Evolutionary conservation across 2,888 invertebrate genomes (phyloP), one percentile per base, ranked within the genome.

Genomic region (Platycheirus rosarum): DNA sequence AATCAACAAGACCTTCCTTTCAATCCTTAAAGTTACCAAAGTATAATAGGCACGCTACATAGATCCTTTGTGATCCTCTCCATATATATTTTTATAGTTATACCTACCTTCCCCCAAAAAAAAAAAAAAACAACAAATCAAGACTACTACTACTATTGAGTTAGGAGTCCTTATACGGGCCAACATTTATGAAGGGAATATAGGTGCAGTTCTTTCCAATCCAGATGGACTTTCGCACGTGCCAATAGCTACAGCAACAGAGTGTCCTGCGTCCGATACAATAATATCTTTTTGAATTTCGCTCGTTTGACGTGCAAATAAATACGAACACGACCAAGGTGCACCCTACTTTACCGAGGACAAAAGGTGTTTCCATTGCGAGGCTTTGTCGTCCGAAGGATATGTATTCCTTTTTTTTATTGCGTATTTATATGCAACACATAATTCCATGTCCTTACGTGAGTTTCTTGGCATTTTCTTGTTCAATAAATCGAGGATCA

Each of bases 171-270:
- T 9, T 55, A 35, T 55, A 37, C 53, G 53, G 37, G 35, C n/a
- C 18, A 35, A 11, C 7, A n/a, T 20, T 20, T 18, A 13, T 32
- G 14, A 35, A 20, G 8, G 32, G 35, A 0, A 11, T n/a, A n/a
- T n/a, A n/a, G n/a, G n/a, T n/a, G n/a, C n/a, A 14, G 29, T 29
- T 46, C 46, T 46, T 63, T 53, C 32, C 35, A n/a, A n/a, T 63
- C 71, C 63, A 73, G 71, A 73, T 73, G 53, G 71, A 46, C 71
- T 53, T 46, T 63, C 71, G 71, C 71, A 44, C 71, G 71, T 73
- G 71, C 71, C 71, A 73, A 55, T 13, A 35, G 8, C 35, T 0
- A 16, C 40, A 51, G 71, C 62, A 71, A 71, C 62, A 13, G 71
- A 44, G 53, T 73, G 46, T 73, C 63, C n/a, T 53, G 63, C 13